These are phyloP conservation scores for Tetramorium bicarinatum DNA, from an alignment of 2,888 invertebrate genomes.

Conservation along the genomic window DNA sequence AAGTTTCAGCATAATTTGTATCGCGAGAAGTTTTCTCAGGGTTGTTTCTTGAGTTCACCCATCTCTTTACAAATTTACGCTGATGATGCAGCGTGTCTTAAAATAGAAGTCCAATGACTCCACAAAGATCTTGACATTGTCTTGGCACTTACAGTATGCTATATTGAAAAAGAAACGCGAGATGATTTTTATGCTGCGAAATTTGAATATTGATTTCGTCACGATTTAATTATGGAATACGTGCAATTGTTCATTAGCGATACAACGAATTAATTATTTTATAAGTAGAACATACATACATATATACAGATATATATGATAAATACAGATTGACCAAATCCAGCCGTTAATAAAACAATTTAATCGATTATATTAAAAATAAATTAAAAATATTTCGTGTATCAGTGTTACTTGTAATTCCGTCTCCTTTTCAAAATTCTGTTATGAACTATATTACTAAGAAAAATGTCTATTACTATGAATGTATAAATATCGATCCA, in stretches of 20 bases:
- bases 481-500: constrained; percentile 17
- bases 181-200: neutral
- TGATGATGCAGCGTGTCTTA: constrained; percentile 67
- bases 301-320: neutral
- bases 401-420: neutral
- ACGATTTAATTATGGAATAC: constrained; percentile 17
- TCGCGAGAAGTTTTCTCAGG: constrained; percentile 26
- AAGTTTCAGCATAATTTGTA: constrained; percentile 50
- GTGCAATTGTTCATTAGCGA: constrained; percentile 2
- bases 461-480: neutral
- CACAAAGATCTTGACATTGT: constrained; percentile 71
- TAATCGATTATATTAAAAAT: constrained; percentile 17
- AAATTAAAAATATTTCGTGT: neutral
- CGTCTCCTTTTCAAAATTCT: neutral
- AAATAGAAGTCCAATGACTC: constrained; percentile 75
- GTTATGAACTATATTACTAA: neutral
- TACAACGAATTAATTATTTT: constrained; percentile 32
- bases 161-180: constrained; percentile 1
- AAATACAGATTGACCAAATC: neutral
- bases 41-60: constrained; percentile 40
- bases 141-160: constrained; percentile 40
- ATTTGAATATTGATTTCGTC: neutral
- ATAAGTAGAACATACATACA: neutral
- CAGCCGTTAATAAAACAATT: constrained; percentile 5
- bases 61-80: constrained; percentile 52